These are phyloP conservation scores for Entelurus aequoreus DNA, from an alignment of 2,113 vertebrate species.

Conservation along the genomic window DNA sequence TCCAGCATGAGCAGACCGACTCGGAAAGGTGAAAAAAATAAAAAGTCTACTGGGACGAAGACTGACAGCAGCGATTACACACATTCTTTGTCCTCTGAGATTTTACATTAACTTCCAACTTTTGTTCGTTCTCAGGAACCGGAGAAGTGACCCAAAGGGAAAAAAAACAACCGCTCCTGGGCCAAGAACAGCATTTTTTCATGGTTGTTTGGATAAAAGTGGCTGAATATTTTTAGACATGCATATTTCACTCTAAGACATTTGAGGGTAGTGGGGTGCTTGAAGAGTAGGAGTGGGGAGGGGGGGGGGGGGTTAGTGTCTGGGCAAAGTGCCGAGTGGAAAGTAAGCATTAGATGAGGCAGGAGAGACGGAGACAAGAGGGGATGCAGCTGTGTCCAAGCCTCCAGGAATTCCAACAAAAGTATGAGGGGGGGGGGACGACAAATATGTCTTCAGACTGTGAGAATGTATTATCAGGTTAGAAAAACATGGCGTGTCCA, in stretches of 20 bases:
- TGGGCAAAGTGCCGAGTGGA: slow-evolving; percentile 67
- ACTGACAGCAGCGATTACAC: slow-evolving; percentile 39
- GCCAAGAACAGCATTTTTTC: slow-evolving; percentile 64
- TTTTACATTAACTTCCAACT: slow-evolving; percentile 34
- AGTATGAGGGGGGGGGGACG: slow-evolving; percentile 22
- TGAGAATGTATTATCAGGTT: slow-evolving; percentile 25
- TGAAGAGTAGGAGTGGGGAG: slow-evolving; percentile 9
- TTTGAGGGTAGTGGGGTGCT: slow-evolving; percentile 18
- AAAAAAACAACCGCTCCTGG: slow-evolving; percentile 18
- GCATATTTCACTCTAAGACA: slow-evolving; percentile 65
- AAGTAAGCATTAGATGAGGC: slow-evolving; percentile 58
- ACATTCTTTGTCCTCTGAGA: slow-evolving; percentile 33
- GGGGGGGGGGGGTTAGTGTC: slow-evolving; percentile 44
- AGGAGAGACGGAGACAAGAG: slow-evolving; percentile 31
- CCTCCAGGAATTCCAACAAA: slow-evolving; percentile 47
- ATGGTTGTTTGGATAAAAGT: slow-evolving; percentile 64
- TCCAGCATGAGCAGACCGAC: background rate
- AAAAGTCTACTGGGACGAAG: slow-evolving; percentile 3
- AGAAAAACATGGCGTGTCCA: slow-evolving; percentile 16
- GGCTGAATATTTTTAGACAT: slow-evolving; percentile 73
- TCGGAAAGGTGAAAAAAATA: slow-evolving; percentile 1
- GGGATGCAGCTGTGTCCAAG: slow-evolving; percentile 58
- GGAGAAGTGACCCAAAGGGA: slow-evolving; percentile 21
- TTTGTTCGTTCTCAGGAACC: slow-evolving; percentile 48
- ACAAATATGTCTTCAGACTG: slow-evolving; percentile 29